Conservation (phyloP, 2,888 invertebrate species). For the Papilio elwesi region DNA sequence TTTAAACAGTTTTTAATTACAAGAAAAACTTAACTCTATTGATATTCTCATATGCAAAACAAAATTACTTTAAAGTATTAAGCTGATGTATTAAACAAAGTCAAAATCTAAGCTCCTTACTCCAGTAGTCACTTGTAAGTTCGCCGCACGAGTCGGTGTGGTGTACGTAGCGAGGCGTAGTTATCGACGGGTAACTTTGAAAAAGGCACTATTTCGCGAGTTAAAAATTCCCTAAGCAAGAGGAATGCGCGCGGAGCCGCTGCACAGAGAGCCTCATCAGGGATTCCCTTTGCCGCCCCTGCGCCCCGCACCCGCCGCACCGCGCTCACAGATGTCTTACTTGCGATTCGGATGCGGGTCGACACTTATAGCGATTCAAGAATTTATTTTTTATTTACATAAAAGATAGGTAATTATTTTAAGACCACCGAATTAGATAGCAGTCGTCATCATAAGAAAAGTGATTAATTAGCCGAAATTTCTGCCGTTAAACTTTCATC, state of each 20-base stretch:
- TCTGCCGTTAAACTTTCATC: too few species aligned
- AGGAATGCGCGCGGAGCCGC: slow-evolving; percentile 9
- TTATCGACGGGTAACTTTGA: slow-evolving; percentile 21
- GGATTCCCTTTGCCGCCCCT: slow-evolving; percentile 63
- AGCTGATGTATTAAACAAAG: background rate
- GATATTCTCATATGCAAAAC: background rate
- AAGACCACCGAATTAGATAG: too few species aligned
- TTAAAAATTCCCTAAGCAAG: slow-evolving; percentile 39
- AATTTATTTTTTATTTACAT: background rate
- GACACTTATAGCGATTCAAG: slow-evolving; percentile 9
- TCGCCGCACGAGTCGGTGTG: background rate
- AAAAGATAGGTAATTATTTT: too few species aligned
- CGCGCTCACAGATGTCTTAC: slow-evolving; percentile 39
- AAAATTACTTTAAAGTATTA: background rate
- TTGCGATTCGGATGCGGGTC: slow-evolving; percentile 32
- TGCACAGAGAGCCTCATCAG: slow-evolving; percentile 56
- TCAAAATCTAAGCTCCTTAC: background rate
- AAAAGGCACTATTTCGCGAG: slow-evolving; percentile 38
- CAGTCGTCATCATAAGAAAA: too few species aligned
- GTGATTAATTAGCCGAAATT: too few species aligned
- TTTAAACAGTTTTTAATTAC: too few species aligned
- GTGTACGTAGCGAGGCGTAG: background rate
- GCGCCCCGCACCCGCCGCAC: slow-evolving; percentile 26
- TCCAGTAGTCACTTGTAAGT: slow-evolving; percentile 7
- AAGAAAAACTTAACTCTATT: too few species aligned